Conservation (phyloP, 2,113 vertebrate genomes). For the Elanoides forficatus region DNA sequence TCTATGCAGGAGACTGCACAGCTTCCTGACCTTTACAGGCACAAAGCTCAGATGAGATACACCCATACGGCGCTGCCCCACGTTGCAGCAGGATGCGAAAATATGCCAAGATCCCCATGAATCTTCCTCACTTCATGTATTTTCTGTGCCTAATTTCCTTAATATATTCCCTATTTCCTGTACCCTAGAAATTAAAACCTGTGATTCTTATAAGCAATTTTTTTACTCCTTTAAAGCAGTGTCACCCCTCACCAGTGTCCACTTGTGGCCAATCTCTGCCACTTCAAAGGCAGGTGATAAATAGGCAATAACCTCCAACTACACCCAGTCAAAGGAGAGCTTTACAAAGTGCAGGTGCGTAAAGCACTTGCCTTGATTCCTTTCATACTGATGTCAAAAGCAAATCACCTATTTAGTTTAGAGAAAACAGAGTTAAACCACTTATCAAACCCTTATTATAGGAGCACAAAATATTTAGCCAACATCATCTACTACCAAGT, state of each 20-base stretch:
- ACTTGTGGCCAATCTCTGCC: background rate
- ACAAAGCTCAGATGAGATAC: background rate
- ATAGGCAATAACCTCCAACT: background rate
- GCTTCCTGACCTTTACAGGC: background rate
- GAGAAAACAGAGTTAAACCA: background rate
- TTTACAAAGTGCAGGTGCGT: background rate
- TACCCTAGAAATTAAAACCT: background rate
- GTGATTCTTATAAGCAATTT: background rate
- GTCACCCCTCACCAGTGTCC: accelerated
- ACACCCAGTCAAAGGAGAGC: background rate
- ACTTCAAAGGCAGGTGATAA: background rate
- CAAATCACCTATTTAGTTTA: background rate
- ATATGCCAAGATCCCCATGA: background rate
- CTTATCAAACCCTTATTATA: background rate
- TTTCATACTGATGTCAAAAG: background rate
- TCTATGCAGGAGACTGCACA: background rate
- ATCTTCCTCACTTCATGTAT: background rate
- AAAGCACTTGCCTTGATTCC: background rate
- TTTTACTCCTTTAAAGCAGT: background rate
- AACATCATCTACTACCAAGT: background rate
- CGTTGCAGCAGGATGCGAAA: accelerated
- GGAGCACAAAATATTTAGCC: slow-evolving; percentile 46
- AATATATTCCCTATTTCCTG: background rate
- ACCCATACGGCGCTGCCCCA: accelerated
- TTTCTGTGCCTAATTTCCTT: background rate